phyloP scores from a whole-genome alignment of 2,113 vertebrate species.

The Gulo gulo region DNA sequence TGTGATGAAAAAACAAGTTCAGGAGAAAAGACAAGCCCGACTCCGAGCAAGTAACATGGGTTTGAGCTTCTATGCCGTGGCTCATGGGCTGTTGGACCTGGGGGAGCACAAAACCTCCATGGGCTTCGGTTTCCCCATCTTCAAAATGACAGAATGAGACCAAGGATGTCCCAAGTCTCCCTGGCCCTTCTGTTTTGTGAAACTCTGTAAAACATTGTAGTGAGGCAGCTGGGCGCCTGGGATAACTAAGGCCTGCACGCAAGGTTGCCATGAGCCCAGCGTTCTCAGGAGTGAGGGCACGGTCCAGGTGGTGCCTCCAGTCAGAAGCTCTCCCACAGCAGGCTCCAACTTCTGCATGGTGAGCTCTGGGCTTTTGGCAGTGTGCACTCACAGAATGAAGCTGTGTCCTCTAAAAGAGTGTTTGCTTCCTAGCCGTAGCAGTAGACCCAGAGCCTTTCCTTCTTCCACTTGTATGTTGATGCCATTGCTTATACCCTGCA shows the following conservation, averaged over 20 bases:
- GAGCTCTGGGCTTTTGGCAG: not conserved
- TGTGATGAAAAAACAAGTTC: not conserved
- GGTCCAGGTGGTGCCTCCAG: rapidly evolving
- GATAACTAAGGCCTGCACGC: rapidly evolving
- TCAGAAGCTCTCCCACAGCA: not conserved
- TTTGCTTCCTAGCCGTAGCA: not conserved
- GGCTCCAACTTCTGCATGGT: not conserved
- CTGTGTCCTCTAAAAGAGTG: not conserved
- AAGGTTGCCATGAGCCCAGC: not conserved
- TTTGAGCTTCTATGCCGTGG: not conserved
- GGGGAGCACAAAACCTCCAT: not conserved
- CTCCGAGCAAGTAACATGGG: not conserved
- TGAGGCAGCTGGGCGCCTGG: rapidly evolving
- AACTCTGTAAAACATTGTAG: not conserved
- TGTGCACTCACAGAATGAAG: not conserved
- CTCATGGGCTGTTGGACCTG: not conserved
- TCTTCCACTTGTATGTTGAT: not conserved
- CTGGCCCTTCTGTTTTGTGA: not conserved
- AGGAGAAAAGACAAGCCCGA: not conserved
- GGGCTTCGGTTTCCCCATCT: not conserved
- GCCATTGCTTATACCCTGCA: not conserved
- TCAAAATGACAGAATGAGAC: not conserved
- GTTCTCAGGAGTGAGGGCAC: not conserved
- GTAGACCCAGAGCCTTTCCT: not conserved
- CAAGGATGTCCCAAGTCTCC: rapidly evolving